Evolutionary conservation across 1,140 invertebrate species (phyloP).

Genomic region (Ylistrum balloti): DNA sequence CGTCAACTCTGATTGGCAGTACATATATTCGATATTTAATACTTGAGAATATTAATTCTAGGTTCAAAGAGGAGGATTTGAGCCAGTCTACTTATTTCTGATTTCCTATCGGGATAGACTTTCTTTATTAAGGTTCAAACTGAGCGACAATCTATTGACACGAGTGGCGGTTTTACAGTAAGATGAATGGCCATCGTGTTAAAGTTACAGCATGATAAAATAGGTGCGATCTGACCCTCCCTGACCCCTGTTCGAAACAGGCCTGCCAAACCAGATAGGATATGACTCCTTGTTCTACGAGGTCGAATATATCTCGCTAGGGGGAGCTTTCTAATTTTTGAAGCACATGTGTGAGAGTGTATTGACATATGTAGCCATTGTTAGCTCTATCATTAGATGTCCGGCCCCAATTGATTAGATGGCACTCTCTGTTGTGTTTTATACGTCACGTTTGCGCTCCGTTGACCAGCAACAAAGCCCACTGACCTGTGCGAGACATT

Average conservation of each 20-base stretch:
- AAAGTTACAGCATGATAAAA: constrained; percentile 12
- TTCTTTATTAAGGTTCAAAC: constrained; percentile 11
- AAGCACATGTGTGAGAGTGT: background rate
- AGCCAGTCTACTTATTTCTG: background rate
- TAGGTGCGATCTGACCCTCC: background rate
- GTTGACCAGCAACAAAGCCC: background rate
- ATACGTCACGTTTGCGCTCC: background rate
- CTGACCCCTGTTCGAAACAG: background rate
- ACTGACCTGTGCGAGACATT: constrained; percentile 18
- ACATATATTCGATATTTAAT: background rate
- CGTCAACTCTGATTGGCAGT: background rate
- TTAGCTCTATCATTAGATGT: constrained; percentile 14
- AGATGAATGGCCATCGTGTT: background rate
- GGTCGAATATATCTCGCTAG: background rate
- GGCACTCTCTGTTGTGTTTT: constrained; percentile 24
- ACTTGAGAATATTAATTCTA: background rate
- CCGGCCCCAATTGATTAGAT: constrained; percentile 37
- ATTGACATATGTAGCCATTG: constrained; percentile 23
- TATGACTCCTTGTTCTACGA: background rate
- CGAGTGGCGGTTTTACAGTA: background rate
- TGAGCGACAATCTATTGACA: constrained; percentile 27
- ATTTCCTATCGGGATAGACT: background rate
- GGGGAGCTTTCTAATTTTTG: constrained; percentile 20
- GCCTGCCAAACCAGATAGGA: background rate
- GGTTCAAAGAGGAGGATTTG: background rate